These are phyloP conservation scores for Trichogramma evanescens DNA, from an alignment of 2,888 invertebrate genomes.

Conservation along the genomic window DNA sequence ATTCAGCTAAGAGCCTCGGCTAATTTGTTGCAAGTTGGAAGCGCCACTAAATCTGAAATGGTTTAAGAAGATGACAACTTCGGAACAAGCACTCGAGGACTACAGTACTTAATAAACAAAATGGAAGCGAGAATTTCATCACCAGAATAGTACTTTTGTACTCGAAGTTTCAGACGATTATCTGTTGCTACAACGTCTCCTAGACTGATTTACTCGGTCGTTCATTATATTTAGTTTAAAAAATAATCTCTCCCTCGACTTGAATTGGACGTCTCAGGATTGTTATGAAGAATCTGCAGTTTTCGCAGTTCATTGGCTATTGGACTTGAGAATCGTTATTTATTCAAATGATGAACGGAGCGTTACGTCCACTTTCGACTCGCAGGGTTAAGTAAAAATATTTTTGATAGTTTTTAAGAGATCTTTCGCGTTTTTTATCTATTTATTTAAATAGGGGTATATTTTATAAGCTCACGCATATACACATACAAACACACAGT, in stretches of 20 bases:
- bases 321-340: constrained; percentile 19
- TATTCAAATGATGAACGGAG: constrained; percentile 28
- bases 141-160: neutral
- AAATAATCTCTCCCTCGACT: constrained; percentile 27
- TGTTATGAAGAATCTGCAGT: constrained; percentile 21
- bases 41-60: neutral
- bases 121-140: neutral
- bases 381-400: constrained; percentile 27
- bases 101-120: neutral
- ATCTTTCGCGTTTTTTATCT: constrained; percentile 29
- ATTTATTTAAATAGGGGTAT: constrained; percentile 14
- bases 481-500: neutral
- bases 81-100: constrained; percentile 31
- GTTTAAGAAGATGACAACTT: constrained; percentile 28
- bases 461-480: neutral
- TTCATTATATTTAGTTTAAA: too few relatives aligned
- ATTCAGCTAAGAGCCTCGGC: too few relatives aligned
- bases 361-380: constrained; percentile 46
- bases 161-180: too few relatives aligned
- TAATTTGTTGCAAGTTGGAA: too few relatives aligned
- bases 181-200: too few relatives aligned
- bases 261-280: constrained; percentile 45
- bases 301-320: constrained; percentile 3
- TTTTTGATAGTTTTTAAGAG: constrained; percentile 24
- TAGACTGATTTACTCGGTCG: too few relatives aligned